Base-by-base conservation (phyloP, 2,888 invertebrate genomes). In the Netelia fuscicornis region DNA sequence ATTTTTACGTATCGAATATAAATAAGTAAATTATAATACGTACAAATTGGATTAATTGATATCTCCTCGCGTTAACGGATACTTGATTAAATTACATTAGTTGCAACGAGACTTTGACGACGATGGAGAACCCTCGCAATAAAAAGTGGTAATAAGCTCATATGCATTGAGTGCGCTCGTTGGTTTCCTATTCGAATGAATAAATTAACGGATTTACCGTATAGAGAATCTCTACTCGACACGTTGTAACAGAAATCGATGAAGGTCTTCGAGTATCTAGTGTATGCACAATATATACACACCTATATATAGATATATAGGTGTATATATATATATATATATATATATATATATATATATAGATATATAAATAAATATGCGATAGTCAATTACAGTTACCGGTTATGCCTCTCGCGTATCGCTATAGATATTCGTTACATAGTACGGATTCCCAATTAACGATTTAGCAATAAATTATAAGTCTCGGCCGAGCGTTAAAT, bases 391-490 rank as follows among this genome's bases (percentile, higher is more conserved):
- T 64, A 67, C 82, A 83, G 81, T 85, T 81, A 77, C 77, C 56
- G 44, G 76, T 76, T 64, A 44, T 54, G 72, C 11, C 37, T 52
- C 56, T 52, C 72, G 68, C 62, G 68, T 68, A 68, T 56, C 64
- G 56, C 68, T 83, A 74, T 72, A 48, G 48, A 76, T 81, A 60
- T 30, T 67, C 44, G 20, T 56, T 62, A 23, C 62, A 44, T 44
- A 44, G 20, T 37, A 44, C 60, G 60, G 52, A 62, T 44, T 48
- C 2, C 84, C 84, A 89, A 90, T 91, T 91, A 91, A 88, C 86
- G 86, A 87, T 87, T 89, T 87, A 86, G 90, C 87, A 88, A 90
- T 90, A 90, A 91, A 90, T 91, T 90, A 89, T 85, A 81, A 85
- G 87, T 86, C 86, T 87, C 89, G 88, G 87, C 86, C 88, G 87